A percentile compares a stretch with the other conserved stretches of the same genome.
Evolutionary conservation across 2,888 invertebrate genomes (phyloP).

Genomic region (Ariolimax columbianus): DNA sequence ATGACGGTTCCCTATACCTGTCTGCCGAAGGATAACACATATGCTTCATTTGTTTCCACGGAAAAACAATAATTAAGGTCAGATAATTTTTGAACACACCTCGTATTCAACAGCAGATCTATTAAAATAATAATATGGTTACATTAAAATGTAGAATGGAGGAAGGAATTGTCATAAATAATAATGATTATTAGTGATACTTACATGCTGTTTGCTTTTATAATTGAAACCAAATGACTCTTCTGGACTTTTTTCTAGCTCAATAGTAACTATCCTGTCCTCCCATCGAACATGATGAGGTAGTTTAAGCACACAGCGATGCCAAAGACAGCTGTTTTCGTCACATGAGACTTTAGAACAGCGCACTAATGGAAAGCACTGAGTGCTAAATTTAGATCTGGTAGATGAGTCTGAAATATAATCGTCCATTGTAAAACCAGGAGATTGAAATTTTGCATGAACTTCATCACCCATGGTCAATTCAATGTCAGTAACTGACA

Average conservation of each 20-base stretch:
- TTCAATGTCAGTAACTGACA: slow-evolving; percentile 43
- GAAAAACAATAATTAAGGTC: too few relatives aligned
- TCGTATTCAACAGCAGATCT: too few relatives aligned
- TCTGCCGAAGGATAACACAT: too few relatives aligned
- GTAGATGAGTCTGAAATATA: neutral
- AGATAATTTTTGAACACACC: too few relatives aligned
- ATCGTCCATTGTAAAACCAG: neutral
- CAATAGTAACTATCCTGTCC: slow-evolving; percentile 31
- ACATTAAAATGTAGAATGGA: too few relatives aligned
- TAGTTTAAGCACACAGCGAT: slow-evolving; percentile 39
- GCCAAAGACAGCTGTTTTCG: slow-evolving; percentile 40
- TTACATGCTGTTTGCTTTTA: slow-evolving; percentile 47
- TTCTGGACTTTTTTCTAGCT: neutral
- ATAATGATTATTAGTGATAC: neutral
- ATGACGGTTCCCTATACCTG: too few relatives aligned
- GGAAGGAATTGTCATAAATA: too few relatives aligned
- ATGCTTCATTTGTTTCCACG: too few relatives aligned
- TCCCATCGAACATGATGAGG: slow-evolving; percentile 43
- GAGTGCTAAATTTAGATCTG: neutral
- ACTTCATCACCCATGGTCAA: slow-evolving; percentile 45
- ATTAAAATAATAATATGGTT: too few relatives aligned
- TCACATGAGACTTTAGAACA: slow-evolving; percentile 35
- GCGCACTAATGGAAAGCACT: neutral
- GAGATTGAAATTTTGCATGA: neutral
- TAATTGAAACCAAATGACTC: slow-evolving; percentile 35